Evolutionary conservation across 92 coral and sea anemone species (phyloP), one percentile per base, ranked within the genome.

Genomic region (Heteractis magnifica): DNA sequence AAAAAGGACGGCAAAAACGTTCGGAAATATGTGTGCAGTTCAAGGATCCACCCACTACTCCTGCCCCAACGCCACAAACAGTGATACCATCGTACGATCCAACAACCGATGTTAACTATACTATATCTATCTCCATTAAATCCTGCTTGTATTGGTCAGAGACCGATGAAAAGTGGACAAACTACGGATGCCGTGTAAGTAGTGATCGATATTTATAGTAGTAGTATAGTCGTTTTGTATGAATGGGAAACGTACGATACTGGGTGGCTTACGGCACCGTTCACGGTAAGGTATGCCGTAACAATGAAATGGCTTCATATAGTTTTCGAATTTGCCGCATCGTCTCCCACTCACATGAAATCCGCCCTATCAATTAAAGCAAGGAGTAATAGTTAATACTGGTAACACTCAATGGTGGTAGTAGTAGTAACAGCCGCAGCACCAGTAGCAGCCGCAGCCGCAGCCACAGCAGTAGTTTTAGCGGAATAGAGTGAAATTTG

Each of bases 131-230:
- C 71, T 87, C 92, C 53, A 81, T 90, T 82, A 93, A 84, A 83
- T 81, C 94, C 71, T 94, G 98, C 78, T 77, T 93, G 84, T 94
- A 93, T 70, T 94, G 97, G 98, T 89, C 90, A 10, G 97, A 90
- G 49, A 79, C 52, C 1, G 82, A 79, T 14, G 89, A 89, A 13
- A 90, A 79, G 51, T 94, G 98, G 98, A 94, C 94, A 9, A 85
- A 92, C 11, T 88, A 93, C 7, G 98, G 98, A 10, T 94, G 98
- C 72, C 79, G 93, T 87, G 98, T 94, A 82, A 89, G 98, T 51
- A 65, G 44, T 34, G 44, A 34, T 34, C 44, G 44, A 34, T 34
- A 34, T 34, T 34, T 2, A 34, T 34, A 34, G 44, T 34, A 34
- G 44, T 34, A 34, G 1, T 34, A 34, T 34, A 59, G 65, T 59